phyloP scores from a whole-genome alignment of 2,797 vertebrate species.

The Pterois miles region DNA sequence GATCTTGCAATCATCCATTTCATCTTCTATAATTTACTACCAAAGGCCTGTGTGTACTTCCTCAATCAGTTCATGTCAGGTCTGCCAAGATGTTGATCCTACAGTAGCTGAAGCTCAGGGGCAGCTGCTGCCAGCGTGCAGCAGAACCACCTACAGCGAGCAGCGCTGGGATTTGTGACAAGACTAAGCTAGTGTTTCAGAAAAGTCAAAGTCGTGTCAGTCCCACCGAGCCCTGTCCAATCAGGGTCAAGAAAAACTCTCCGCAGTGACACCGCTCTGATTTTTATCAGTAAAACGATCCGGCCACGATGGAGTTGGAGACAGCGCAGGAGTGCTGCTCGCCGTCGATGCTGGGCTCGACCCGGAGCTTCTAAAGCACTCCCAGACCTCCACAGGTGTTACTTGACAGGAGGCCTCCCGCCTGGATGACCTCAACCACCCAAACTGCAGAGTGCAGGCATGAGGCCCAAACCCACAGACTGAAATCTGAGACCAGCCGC shows the following conservation, averaged over 20 bases:
- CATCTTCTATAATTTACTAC: conserved; percentile 49
- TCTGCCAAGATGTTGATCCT: conserved; percentile 42
- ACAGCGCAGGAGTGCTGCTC: conserved; percentile 8
- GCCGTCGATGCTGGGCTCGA: conserved; percentile 10
- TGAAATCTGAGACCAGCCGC: conserved; percentile 49
- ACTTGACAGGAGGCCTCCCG: conserved; percentile 57
- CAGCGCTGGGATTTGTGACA: conserved; percentile 52
- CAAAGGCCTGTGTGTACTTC: conserved; percentile 22
- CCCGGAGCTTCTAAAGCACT: conserved; percentile 25
- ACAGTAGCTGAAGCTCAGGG: conserved; percentile 46
- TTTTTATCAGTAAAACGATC: conserved; percentile 57
- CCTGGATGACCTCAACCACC: conserved; percentile 68
- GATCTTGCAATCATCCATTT: conserved; percentile 35
- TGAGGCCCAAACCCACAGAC: conserved; percentile 28
- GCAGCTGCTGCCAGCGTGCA: conserved; percentile 31
- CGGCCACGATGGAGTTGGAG: conserved; percentile 1
- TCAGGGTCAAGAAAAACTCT: conserved; percentile 30
- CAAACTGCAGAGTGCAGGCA: conserved; percentile 43
- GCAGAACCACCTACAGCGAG: conserved; percentile 53
- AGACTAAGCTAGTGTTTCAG: conserved; percentile 47
- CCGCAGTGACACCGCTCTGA: conserved; percentile 23
- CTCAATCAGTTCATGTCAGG: conserved; percentile 40
- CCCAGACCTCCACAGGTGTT: conserved; percentile 67
- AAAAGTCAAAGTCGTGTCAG: conserved; percentile 30
- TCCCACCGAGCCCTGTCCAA: background rate